phyloP scores from a whole-genome alignment of 2,888 invertebrate species.

The Geotrupes spiniger region DNA sequence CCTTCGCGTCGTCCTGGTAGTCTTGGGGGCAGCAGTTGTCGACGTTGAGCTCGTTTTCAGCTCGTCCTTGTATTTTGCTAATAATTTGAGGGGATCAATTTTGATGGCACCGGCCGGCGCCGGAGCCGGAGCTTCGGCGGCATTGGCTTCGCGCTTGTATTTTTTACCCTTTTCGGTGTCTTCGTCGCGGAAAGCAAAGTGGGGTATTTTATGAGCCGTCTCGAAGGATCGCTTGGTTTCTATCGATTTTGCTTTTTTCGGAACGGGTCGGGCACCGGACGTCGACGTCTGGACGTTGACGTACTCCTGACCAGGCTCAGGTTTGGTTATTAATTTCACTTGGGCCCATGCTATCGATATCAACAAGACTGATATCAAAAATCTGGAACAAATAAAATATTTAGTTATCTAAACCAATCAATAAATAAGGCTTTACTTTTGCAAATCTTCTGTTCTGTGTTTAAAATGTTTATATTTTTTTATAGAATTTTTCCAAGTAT shows the following conservation, averaged over 20 bases:
- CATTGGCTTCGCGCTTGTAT: slow-evolving; percentile 37
- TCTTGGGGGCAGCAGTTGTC: slow-evolving; percentile 37
- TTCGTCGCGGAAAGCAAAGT: slow-evolving; percentile 42
- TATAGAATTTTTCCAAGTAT: no score
- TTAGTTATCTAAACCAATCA: no score
- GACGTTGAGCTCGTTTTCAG: slow-evolving; percentile 36
- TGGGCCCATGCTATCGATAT: slow-evolving; percentile 40
- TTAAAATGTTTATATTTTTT: not conserved
- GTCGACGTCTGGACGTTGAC: slow-evolving; percentile 58
- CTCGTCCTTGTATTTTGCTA: slow-evolving; percentile 44
- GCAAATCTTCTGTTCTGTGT: not conserved
- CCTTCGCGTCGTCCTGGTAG: slow-evolving; percentile 41
- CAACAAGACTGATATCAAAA: slow-evolving; percentile 30
- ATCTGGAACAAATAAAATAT: slow-evolving; percentile 36
- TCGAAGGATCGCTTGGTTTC: slow-evolving; percentile 56
- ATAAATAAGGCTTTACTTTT: no score
- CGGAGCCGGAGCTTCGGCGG: slow-evolving; percentile 39
- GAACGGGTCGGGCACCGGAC: slow-evolving; percentile 42
- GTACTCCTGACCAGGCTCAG: slow-evolving; percentile 65
- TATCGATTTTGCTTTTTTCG: slow-evolving; percentile 23
- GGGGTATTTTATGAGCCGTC: slow-evolving; percentile 69
- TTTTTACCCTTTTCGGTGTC: slow-evolving; percentile 34
- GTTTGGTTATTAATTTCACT: slow-evolving; percentile 61
- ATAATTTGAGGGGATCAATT: slow-evolving; percentile 40
- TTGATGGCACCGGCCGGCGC: slow-evolving; percentile 48